These are phyloP conservation scores for Lerema accius DNA, from an alignment of 1,140 invertebrate species.

Conservation along the genomic window DNA sequence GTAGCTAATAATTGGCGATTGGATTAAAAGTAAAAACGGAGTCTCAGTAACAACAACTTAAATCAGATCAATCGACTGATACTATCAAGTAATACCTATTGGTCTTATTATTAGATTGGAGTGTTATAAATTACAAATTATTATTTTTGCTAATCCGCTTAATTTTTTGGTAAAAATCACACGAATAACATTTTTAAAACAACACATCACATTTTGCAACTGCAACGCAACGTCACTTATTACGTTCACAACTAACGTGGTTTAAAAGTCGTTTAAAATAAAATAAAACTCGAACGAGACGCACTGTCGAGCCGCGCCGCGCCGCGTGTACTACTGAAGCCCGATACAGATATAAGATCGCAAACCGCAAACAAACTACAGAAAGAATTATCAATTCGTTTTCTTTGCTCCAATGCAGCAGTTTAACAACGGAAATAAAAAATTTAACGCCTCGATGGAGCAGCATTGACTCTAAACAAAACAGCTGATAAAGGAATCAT, in stretches of 20 bases:
- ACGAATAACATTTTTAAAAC: too few species aligned
- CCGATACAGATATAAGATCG: conserved; percentile 24
- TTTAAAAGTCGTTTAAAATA: conserved; percentile 17
- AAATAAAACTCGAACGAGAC: conserved; percentile 32
- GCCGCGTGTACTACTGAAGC: conserved; percentile 62
- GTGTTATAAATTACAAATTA: too few species aligned
- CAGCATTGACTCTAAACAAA: conserved; percentile 15
- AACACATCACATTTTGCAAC: conserved; percentile 14
- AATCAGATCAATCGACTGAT: too few species aligned
- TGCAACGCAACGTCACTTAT: conserved; percentile 5
- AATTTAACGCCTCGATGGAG: conserved; percentile 27
- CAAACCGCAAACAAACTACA: conserved; percentile 42
- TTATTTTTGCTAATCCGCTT: too few species aligned
- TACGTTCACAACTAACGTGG: conserved; percentile 14
- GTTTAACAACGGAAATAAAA: conserved; percentile 26
- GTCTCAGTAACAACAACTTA: too few species aligned
- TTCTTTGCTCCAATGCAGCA: conserved; percentile 19
- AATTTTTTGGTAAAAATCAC: too few species aligned
- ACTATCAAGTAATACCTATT: too few species aligned
- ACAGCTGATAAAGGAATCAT: conserved; percentile 13
- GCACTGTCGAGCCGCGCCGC: conserved; percentile 55
- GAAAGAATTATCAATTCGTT: conserved; percentile 26
- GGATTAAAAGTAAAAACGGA: too few species aligned
- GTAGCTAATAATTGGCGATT: too few species aligned
- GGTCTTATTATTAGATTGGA: too few species aligned